Evolutionary conservation across 1,140 invertebrate genomes (phyloP).

Genomic region (Tetramorium simillimum): DNA sequence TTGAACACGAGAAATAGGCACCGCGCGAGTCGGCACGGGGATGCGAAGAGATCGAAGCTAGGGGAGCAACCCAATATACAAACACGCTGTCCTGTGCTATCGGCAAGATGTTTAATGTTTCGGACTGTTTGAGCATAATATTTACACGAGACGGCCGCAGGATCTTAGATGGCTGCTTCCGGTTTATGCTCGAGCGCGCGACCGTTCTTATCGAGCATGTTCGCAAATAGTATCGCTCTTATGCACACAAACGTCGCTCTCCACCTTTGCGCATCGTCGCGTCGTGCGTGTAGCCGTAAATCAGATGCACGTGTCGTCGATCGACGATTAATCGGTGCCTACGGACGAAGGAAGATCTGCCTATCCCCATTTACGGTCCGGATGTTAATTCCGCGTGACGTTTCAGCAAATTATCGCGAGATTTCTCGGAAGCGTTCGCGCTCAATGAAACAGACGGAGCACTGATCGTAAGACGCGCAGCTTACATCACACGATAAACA

Average conservation of each 20-base stretch:
- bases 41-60: conserved; percentile 12
- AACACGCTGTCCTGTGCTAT: conserved; percentile 69
- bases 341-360: neutral
- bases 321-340: conserved; percentile 26
- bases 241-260: conserved; percentile 29
- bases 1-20: conserved; percentile 44
- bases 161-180: conserved; percentile 69
- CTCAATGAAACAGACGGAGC: neutral
- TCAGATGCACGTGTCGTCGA: conserved; percentile 48
- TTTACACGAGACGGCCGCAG: conserved; percentile 73
- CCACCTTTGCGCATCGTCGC: neutral
- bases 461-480: neutral
- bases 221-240: conserved; percentile 64
- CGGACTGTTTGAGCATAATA: conserved; percentile 79
- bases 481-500: neutral
- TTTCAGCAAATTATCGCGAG: conserved; percentile 10
- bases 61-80: conserved; percentile 65
- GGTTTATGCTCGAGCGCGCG: conserved; percentile 55
- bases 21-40: neutral
- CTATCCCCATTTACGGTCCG: neutral
- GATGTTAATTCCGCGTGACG: conserved; percentile 30
- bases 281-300: neutral
- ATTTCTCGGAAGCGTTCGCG: conserved; percentile 5
- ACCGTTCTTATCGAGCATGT: conserved; percentile 62
- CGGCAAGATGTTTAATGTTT: conserved; percentile 80